A percentile compares a stretch with the other conserved stretches of the same genome.
These are phyloP conservation scores for Cylloceria caligata DNA, from an alignment of 2,888 invertebrate species.

Conservation along the genomic window DNA sequence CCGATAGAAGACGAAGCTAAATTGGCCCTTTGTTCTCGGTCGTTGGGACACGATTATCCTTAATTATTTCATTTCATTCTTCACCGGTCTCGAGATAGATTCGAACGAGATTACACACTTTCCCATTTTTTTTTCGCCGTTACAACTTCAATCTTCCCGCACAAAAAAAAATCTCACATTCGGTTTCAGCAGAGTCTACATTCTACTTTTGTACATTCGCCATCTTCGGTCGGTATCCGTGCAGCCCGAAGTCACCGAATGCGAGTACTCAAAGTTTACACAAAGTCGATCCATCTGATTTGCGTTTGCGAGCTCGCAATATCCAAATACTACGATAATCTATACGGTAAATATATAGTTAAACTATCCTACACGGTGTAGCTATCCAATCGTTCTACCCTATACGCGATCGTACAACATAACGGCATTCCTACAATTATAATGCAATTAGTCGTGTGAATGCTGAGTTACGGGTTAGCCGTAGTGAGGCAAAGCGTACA, in stretches of 20 bases:
- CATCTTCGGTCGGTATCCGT: not conserved
- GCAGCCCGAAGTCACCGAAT: not conserved
- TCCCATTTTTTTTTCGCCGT: not conserved
- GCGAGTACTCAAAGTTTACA: not conserved
- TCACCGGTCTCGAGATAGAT: conserved; percentile 40
- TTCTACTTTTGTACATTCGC: not conserved
- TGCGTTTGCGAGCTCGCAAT: not conserved
- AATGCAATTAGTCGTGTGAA: conserved; percentile 77
- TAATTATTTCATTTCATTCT: conserved; percentile 45
- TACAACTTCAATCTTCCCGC: conserved; percentile 4
- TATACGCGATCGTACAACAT: conserved; percentile 30
- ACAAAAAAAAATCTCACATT: not conserved
- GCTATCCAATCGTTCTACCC: not conserved
- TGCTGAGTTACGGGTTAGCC: conserved; percentile 76
- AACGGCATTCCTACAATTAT: conserved; percentile 54
- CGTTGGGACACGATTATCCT: conserved; percentile 46
- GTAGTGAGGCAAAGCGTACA: conserved; percentile 70
- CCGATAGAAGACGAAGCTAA: conserved; percentile 48
- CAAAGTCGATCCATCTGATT: not conserved
- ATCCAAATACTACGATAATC: not conserved
- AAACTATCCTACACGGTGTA: conserved; percentile 16
- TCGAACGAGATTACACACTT: conserved; percentile 29
- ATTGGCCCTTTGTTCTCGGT: conserved; percentile 59
- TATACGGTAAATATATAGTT: conserved; percentile 4
- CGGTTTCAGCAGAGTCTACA: not conserved